phyloP scores from a whole-genome alignment of 2,797 vertebrate genomes.

The Dromococcyx pavoninus region DNA sequence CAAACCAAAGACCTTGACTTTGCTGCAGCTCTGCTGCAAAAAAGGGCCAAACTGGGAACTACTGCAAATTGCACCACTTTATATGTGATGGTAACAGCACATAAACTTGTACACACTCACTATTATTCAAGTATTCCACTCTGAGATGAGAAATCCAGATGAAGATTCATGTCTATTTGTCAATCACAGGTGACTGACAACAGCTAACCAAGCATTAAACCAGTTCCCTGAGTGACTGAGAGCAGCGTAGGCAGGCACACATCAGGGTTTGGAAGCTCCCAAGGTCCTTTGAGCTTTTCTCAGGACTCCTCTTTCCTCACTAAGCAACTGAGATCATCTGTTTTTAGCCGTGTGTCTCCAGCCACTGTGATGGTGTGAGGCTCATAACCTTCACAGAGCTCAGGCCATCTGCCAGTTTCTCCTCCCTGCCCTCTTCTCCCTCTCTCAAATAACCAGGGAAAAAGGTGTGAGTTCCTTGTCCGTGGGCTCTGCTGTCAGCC shows the following conservation, averaged over 20 bases:
- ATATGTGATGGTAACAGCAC: not conserved
- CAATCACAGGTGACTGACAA: not conserved
- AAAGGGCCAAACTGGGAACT: not conserved
- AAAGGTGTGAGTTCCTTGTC: not conserved
- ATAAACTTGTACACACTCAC: not conserved
- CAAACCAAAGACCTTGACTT: not conserved
- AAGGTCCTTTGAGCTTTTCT: not conserved
- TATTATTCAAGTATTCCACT: not conserved
- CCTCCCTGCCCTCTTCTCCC: not conserved
- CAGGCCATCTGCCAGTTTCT: not conserved
- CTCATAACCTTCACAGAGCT: not conserved
- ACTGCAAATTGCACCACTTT: not conserved
- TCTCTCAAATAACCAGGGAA: not conserved
- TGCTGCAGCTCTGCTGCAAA: not conserved
- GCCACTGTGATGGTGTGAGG: rapidly evolving
- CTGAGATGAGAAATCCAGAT: not conserved
- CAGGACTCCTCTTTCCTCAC: not conserved
- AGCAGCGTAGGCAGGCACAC: not conserved
- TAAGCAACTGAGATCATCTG: not conserved
- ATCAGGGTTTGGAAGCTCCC: not conserved
- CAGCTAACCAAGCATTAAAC: not conserved
- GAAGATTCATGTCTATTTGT: not conserved
- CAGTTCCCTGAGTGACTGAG: not conserved
- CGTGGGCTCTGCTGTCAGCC: not conserved
- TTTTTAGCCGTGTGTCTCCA: not conserved